Evolutionary conservation across 2,797 vertebrate genomes (phyloP), one percentile per base, ranked within the genome.

Genomic region (Ispidina lecontei): DNA sequence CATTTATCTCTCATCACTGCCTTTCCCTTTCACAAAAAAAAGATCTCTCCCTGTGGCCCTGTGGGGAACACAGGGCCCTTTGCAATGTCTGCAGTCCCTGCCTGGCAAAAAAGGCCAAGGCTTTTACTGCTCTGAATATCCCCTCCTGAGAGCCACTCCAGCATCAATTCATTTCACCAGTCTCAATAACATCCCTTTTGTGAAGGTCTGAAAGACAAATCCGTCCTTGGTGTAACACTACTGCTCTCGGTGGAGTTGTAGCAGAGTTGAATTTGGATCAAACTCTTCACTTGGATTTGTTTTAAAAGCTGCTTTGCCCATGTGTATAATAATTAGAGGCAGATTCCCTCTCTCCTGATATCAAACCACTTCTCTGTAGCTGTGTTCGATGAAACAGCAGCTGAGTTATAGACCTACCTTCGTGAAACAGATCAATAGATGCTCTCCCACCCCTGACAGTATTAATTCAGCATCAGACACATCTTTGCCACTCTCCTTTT

Each of bases 121-220:
- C 47, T 95, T 93, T 89, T 49, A 92, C 68, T 84, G 87, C 35
- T 87, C 85, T 64, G 33, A 78, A 88, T 69, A 37, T 20, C 52
- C 43, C 81, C 87, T 89, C 88, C 77, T 28, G 88, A 95, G 93
- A 87, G 54, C 35, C 56, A 63, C 74, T 67, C 44, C 44, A 68
- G 17, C 82, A 86, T 81, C 64, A 84, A 62, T 79, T 94, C 82
- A 89, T 86, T 95, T 83, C 70, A 68, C 52, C 37, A 78, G 74
- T 69, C 60, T 89, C 82, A 87, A 78, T 83, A 89, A 29, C 13
- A 3, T 69, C 31, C 63, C 63, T 33, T 93, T 95, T 93, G 89
- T 89, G 84, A 95, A 92, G 46, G 59, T 43, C 88, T 90, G 73
- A 91, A 93, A 95, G 90, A 52, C 23, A 73, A 85, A 79, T 82